Base-by-base conservation (phyloP, 2,113 vertebrate species). In the Pedionomus torquatus region DNA sequence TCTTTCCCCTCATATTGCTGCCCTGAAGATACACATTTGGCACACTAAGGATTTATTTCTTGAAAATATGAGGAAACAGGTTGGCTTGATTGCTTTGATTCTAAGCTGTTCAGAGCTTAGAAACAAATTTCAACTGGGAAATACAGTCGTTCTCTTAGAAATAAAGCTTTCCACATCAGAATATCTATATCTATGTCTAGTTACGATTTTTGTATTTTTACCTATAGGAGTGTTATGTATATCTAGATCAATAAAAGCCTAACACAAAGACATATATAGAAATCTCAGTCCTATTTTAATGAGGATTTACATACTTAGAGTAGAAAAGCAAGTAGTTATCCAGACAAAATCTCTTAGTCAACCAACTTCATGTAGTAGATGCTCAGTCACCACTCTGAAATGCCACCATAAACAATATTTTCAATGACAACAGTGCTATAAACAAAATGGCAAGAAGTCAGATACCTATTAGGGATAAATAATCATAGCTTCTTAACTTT, bases 81-180 rank as follows among this genome's bases (percentile, higher is more conserved):
- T 51, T 95, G 77, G 33, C 82, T 83, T 88, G 69, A 94, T 61
- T 94, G 91, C 87, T 95, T 96, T 89, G 72, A 81, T 69, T 88
- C 81, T 69, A 91, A 86, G 75, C 82, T 90, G 20, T 91, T 90
- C 65, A 69, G 78, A 94, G 66, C 75, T 90, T 75, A 93, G 69
- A 84, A 92, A 92, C 57, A 87, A 82, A 95, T 92, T 95, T 92
- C 80, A 95, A 23, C 37, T 39, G 43, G 72, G 91, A 92, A 96
- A 95, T 87, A 64, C 24, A 89, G 24, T 30, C 7, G 37, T 93
- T 66, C 72, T 83, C 76, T 51, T 61, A 83, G 58, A 90, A 96
- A 72, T 28, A 70, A 63, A 83, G 55, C 8, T 82, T 91, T 80
- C 85, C 33, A 33, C 17, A 49, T 60, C 30, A 82, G 51, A 88